These are phyloP conservation scores for Leiothrix lutea DNA, from an alignment of 2,113 vertebrate genomes.

Conservation along the genomic window DNA sequence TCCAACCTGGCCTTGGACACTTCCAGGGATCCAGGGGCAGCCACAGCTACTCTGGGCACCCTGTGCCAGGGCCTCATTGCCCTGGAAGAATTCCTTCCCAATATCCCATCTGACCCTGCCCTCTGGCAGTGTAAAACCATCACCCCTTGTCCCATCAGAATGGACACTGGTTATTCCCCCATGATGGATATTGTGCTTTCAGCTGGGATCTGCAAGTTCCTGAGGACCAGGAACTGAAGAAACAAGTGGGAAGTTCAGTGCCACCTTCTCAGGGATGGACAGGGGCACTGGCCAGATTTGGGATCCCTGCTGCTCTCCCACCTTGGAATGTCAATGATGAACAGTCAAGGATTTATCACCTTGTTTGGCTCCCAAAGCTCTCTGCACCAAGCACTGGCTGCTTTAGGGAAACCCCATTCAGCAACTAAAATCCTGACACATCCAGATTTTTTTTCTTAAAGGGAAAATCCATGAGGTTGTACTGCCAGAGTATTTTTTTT, in stretches of 20 bases:
- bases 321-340: background rate
- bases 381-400: background rate
- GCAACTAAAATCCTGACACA: background rate
- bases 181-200: background rate
- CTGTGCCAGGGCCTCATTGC: rapidly evolving
- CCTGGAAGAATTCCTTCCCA: background rate
- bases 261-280: background rate
- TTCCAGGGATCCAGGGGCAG: background rate
- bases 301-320: background rate
- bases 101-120: rapidly evolving
- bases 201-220: background rate
- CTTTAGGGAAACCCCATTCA: background rate
- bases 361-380: background rate
- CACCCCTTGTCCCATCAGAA: background rate
- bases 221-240: rapidly evolving
- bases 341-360: background rate
- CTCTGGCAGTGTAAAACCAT: background rate
- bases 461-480: background rate
- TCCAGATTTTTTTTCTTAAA: background rate
- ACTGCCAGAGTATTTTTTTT: background rate
- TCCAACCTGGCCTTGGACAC: rapidly evolving
- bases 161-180: background rate
- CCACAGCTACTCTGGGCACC: background rate
- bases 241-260: rapidly evolving
- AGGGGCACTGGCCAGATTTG: background rate